These are phyloP conservation scores for Eilema sororculum DNA, from an alignment of 2,888 invertebrate species.

Conservation along the genomic window DNA sequence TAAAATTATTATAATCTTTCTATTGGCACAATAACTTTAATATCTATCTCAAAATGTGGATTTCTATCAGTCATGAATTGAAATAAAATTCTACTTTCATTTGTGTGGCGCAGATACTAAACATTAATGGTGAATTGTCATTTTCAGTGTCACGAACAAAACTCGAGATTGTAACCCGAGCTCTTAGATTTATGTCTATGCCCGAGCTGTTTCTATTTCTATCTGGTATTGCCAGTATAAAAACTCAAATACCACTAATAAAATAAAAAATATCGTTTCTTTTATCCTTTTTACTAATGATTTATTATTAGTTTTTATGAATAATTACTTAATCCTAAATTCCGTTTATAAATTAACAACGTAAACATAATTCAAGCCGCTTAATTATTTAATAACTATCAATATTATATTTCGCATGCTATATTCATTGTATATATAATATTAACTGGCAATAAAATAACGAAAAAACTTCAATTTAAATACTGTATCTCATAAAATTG, in stretches of 20 bases:
- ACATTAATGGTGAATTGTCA: neutral
- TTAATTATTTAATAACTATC: slow-evolving; percentile 11
- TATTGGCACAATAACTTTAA: too few relatives aligned
- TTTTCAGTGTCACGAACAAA: neutral
- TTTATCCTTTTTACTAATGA: slow-evolving; percentile 2
- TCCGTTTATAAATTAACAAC: slow-evolving; percentile 1
- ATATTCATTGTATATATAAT: slow-evolving; percentile 5
- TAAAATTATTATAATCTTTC: too few relatives aligned
- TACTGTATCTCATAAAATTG: slow-evolving; percentile 38
- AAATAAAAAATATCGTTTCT: neutral
- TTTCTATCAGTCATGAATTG: neutral
- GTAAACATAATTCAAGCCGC: slow-evolving; percentile 6
- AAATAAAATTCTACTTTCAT: neutral
- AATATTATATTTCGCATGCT: slow-evolving; percentile 7
- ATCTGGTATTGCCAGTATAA: neutral
- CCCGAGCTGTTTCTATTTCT: neutral
- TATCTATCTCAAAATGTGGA: too few relatives aligned
- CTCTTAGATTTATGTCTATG: too few relatives aligned
- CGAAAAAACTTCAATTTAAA: slow-evolving; percentile 9
- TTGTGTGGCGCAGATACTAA: neutral
- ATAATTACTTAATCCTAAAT: slow-evolving; percentile 9
- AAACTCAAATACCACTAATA: neutral
- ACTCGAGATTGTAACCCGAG: neutral
- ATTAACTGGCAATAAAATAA: slow-evolving; percentile 10
- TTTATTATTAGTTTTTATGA: neutral